Base-by-base conservation (phyloP, 1,140 invertebrate species). In the Lepidurus packardi region DNA sequence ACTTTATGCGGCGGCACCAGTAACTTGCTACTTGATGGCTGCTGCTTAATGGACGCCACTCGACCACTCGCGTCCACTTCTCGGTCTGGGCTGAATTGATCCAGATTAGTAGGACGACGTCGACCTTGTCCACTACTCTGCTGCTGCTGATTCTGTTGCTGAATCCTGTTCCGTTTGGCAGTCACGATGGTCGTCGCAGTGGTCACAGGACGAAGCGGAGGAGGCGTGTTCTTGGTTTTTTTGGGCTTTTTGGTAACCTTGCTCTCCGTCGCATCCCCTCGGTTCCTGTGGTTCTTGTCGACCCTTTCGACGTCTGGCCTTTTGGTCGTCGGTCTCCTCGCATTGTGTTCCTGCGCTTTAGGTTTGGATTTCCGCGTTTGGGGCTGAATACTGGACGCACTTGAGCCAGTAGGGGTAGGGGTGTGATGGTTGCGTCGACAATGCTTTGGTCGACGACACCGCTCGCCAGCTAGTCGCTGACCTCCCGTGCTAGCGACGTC, bases 161-260 rank as follows among this genome's bases (percentile, higher is more conserved):
- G 24, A 44, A 13, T 77, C 25, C 43, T 4, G n/a, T 77, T 25
- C n/a, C 44, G 76, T 53, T 45, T 43, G 2, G 43, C 53, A 34
- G 44, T 13, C 16, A 21, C 2, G 4, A 45, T 16, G 16, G 76
- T 53, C 13, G 75, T 8, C 42, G 43, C 41, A n/a, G 75, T 10
- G n/a, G 25, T 74, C 53, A n/a, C 13, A 65, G 53, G 21, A 16
- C n/a, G 7, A 16, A 13, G 13, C 6, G 42, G 74, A 65, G 16
- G 53, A 43, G 25, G 43, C 16, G 47, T 76, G 43, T 76, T 24
- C 45, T 76, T 76, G 75, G 75, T 13, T 43, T 77, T 65, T 45
- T 77, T 13, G 34, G 44, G 76, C 41, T 47, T 47, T 5, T 24
- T 1, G 34, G 75, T 25, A 24, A 44, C 43, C 44, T 47, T 5